Evolutionary conservation across 2,797 vertebrate species (phyloP), one percentile per base, ranked within the genome.

Genomic region (Podarcis siculus): DNA sequence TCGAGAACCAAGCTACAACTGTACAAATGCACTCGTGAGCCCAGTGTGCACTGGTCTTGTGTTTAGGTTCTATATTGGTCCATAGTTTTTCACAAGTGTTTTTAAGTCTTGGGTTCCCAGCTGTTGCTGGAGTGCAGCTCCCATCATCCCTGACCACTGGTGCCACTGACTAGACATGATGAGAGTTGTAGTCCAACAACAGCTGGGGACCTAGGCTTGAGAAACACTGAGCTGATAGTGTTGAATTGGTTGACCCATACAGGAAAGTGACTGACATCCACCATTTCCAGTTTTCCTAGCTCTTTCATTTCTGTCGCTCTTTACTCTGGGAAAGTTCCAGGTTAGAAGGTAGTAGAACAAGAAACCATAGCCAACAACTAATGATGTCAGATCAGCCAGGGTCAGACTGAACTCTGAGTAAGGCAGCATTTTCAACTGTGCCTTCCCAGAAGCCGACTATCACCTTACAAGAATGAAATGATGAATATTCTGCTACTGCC

Each of bases 381-480:
- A 72, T 77, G 84, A 42, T 5, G 6, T 89, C 25, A 67, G 39
- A 45, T 67, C 23, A 66, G 49, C 42, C 17, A 79, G 42, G 73
- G 85, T 87, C 17, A 55, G 0, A 10, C 21, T 75, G 55, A 45
- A 67, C n/a, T 87, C 79, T 66, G 17, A 73, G 27, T 21, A 82
- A 75, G 12, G 25, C 2, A 81, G 2, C 27, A 21, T 69, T 77
- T 88, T 82, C 55, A 90, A 86, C 39, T 7, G 0, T 49, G 7
- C 71, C 39, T 90, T 76, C 45, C 27, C 0, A 0, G 30, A 58
- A 86, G 35, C 42, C 27, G 78, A 1, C 4, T 82, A 79, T 49
- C 83, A 77, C 77, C n/a, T 92, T 37, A 12, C 19, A 84, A 25
- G 4, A 78, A 71, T 76, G 58, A 85, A 85, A 79, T 85, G 73